A percentile compares a stretch with the other conserved stretches of the same genome.
Evolutionary conservation across 2,113 vertebrate genomes (phyloP).

Genomic region (Andinoacara biseriatus): DNA sequence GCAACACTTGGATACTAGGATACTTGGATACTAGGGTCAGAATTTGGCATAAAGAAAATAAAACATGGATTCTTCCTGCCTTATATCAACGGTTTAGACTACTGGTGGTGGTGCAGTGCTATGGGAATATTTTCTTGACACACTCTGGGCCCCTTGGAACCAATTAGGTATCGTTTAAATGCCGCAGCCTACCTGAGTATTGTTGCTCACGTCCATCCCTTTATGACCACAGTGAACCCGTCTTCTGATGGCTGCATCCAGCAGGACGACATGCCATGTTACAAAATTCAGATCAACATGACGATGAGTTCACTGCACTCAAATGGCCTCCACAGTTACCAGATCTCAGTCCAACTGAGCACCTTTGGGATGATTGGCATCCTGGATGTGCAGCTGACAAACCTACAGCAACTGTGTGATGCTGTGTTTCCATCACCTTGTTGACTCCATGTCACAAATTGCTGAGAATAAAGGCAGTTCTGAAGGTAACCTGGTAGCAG

Average conservation of each 20-base stretch:
- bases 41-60: neutral
- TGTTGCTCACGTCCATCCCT: neutral
- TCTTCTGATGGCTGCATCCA: neutral
- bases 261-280: neutral
- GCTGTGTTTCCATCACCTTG: neutral
- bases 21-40: neutral
- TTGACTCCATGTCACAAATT: neutral
- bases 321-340: neutral
- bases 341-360: neutral
- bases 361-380: neutral
- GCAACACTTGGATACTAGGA: neutral
- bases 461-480: neutral
- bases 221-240: neutral
- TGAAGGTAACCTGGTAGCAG: neutral
- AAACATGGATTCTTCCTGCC: neutral
- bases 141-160: fast-evolving
- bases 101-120: neutral
- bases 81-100: neutral
- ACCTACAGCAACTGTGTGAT: neutral
- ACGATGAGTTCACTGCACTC: neutral
- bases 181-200: neutral
- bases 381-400: neutral
- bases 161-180: neutral
- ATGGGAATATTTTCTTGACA: neutral
- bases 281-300: neutral